Evolutionary conservation across 2,113 vertebrate species (phyloP), one percentile per base, ranked within the genome.

Genomic region (Beaufortia kweichowensis): DNA sequence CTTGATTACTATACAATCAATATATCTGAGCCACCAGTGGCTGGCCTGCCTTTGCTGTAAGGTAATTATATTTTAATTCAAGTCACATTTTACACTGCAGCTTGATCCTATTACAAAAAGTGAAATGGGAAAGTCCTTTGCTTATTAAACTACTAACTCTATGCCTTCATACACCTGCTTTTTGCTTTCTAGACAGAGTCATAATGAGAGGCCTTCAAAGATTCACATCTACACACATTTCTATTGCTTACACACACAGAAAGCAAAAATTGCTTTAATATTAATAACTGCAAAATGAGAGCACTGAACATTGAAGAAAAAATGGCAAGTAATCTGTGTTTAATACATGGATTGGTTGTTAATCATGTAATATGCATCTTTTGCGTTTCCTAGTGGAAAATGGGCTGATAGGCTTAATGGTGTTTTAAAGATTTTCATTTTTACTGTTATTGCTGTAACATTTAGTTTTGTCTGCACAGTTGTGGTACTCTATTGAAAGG

Each of bases 1-100:
- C 75, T 77, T 26, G 35, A 68, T 76, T 57, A 75, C 74, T 66
- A 59, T 68, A 31, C 15, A 67, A 59, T 76, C 63, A 67, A 67
- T 68, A 68, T 4, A 46, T 57, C 64, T 77, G 63, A 56, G 75
- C 63, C 64, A 17, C 75, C 17, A 55, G 63, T 39, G 74, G 61
- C 29, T 2, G 59, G 59, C 48, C 61, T 63, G 53, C 41, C 33
- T 65, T 41, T 28, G 53, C 63, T 59, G 39, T 68, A 39, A 56
- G 62, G 61, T 55, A 65, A 66, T 76, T 66, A 65, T 46, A 26
- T 57, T 76, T 76, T 29, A 65, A 68, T 66, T 77, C 39, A 68
- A 59, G 50, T 67, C 53, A 68, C 48, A 77, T 77, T 77, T 67
- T 77, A 60, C 64, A 76, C 61, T 24, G 21, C 15, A 66, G 62